Evolutionary conservation across 1,140 invertebrate genomes (phyloP), one percentile per base, ranked within the genome.

Genomic region (Drosophila eugracilis): DNA sequence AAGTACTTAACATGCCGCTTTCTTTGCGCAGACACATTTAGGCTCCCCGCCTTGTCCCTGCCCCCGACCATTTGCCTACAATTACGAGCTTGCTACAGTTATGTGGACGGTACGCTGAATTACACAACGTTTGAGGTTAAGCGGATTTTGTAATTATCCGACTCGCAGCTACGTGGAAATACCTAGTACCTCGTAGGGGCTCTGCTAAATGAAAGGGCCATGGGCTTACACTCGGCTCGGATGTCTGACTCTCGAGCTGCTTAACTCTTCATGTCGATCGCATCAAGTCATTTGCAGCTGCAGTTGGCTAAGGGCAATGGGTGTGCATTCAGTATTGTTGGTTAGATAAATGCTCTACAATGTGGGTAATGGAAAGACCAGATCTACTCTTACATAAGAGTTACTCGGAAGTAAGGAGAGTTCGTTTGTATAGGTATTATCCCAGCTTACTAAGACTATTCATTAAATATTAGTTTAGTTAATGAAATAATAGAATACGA

Each of bases 91-190:
- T 63, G 71, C 76, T 79, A 79, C 59, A 57, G 60, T 45, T 58
- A 44, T 65, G 52, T 58, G 41, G 41, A 70, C 66, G 76, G 63
- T 89, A 75, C 84, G 83, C 84, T 86, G 83, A 86, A 86, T 86
- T 86, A 86, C 83, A 86, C 83, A 86, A 83, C 83, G 84, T 86
- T 86, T 86, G 83, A 89, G 84, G 84, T 89, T 86, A 86, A 86
- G 83, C 83, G 83, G 83, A 86, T 86, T 86, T 86, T 59, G 83
- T 83, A 86, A 86, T 86, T 86, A 86, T 86, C 83, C 84, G 84
- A 86, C 78, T 88, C 55, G 72, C 34, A 86, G 59, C 73, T 74
- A 72, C 63, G 54, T 41, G 6, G 15, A 17, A 47, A 24, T 9
- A 12, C 7, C 10, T 12, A 3, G 30, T 3, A n/a, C n/a, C n/a